Conservation (phyloP, 1,140 invertebrate genomes). For the Argopecten irradians region DNA sequence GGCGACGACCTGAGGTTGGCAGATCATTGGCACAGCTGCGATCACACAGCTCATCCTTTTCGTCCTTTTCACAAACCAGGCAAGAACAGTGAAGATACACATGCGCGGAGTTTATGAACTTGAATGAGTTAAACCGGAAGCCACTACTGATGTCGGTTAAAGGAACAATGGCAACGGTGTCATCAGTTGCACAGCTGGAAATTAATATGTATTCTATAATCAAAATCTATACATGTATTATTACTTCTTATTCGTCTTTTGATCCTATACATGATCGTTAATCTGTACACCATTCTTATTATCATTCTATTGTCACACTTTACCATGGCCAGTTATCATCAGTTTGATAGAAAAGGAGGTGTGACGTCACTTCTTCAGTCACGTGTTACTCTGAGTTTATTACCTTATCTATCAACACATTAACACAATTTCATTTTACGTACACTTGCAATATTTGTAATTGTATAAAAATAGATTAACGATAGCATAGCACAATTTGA, state of each 20-base stretch:
- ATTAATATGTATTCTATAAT: constrained; percentile 24
- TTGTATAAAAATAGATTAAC: no score
- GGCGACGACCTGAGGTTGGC: background rate
- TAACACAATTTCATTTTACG: no score
- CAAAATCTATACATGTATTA: background rate
- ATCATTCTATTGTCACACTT: background rate
- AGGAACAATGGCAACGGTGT: constrained; percentile 60
- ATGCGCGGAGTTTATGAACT: constrained; percentile 55
- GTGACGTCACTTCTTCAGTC: no score
- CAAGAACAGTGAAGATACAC: constrained; percentile 66
- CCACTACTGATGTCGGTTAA: constrained; percentile 62
- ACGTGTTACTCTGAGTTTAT: no score
- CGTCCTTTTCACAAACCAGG: constrained; percentile 59
- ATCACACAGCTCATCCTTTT: constrained; percentile 64
- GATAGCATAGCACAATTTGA: no score
- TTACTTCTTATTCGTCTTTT: background rate
- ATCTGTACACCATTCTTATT: background rate
- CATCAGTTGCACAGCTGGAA: constrained; percentile 63
- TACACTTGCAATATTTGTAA: no score
- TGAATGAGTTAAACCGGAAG: constrained; percentile 66
- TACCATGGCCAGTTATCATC: background rate
- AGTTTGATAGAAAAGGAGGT: background rate
- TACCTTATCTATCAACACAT: no score
- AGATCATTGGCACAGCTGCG: constrained; percentile 54
- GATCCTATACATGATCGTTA: background rate